phyloP scores from a whole-genome alignment of 2,113 vertebrate genomes.

The Tamias sibiricus region DNA sequence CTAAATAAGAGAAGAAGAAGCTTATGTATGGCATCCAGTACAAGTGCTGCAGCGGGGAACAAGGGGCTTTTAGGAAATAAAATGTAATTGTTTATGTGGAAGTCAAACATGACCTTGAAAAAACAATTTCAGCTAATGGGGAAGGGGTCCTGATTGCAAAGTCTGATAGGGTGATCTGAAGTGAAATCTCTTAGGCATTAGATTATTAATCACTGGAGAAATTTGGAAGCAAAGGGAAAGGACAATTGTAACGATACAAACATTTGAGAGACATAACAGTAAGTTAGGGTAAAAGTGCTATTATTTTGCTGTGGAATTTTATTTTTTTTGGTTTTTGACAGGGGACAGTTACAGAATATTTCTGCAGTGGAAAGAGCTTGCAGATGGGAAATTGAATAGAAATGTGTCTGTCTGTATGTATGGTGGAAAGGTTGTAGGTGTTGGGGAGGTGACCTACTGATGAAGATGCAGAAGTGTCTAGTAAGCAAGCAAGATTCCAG shows the following conservation, averaged over 20 bases:
- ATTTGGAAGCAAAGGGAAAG: not conserved
- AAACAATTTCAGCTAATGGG: not conserved
- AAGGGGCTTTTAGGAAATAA: not conserved
- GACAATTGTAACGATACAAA: not conserved
- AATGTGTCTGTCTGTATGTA: not conserved
- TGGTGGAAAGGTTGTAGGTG: too few relatives aligned
- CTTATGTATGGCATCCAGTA: not conserved
- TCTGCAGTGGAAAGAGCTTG: not conserved
- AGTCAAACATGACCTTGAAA: slow-evolving; percentile 21
- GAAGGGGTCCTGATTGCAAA: not conserved
- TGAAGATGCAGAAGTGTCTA: accelerated
- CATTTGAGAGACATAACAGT: not conserved
- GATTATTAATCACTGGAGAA: not conserved
- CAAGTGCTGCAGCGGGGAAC: not conserved
- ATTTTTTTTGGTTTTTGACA: not conserved
- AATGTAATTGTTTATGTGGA: not conserved
- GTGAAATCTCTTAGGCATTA: not conserved
- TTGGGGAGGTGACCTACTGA: not conserved
- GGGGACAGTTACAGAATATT: not conserved
- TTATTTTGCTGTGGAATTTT: not conserved
- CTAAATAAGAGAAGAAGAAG: not conserved
- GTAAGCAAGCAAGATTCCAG: not conserved
- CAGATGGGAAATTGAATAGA: not conserved
- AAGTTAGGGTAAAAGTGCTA: not conserved
- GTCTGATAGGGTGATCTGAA: not conserved